phyloP scores from a whole-genome alignment of 2,113 vertebrate species.

The Pipa parva region DNA sequence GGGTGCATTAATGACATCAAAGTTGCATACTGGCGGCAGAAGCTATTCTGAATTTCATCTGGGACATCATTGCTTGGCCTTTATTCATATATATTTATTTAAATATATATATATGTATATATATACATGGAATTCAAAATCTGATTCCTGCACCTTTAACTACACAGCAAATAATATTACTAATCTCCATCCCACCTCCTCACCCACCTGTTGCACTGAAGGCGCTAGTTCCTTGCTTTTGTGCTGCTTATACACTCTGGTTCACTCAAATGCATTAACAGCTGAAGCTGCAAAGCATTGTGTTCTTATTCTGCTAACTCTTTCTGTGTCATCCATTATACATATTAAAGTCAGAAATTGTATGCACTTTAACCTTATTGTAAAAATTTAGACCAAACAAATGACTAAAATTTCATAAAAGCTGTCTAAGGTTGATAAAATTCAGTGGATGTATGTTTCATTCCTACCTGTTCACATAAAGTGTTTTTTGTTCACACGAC shows the following conservation, averaged over 20 bases:
- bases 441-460: no score
- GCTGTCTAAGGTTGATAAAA: no score
- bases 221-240: constrained; percentile 34
- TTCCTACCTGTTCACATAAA: no score
- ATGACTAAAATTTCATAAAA: no score
- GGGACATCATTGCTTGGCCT: constrained; percentile 23
- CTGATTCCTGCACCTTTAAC: constrained; percentile 21
- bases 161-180: constrained; percentile 20
- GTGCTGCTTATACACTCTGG: constrained; percentile 30
- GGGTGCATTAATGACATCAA: constrained; percentile 17
- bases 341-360: not conserved
- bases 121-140: constrained; percentile 7
- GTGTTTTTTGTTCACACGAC: no score
- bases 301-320: no score
- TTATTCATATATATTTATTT: no score
- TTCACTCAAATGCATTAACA: constrained; percentile 29
- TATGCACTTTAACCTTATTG: no score
- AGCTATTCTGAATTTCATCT: constrained; percentile 14
- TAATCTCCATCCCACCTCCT: constrained; percentile 41
- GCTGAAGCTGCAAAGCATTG: no score
- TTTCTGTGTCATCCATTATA: no score
- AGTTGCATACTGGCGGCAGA: constrained; percentile 12
- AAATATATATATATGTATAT: not conserved
- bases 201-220: constrained; percentile 32
- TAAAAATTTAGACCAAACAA: no score